Conservation (phyloP, 1,140 invertebrate genomes). For the Hesperophylax magnus region DNA sequence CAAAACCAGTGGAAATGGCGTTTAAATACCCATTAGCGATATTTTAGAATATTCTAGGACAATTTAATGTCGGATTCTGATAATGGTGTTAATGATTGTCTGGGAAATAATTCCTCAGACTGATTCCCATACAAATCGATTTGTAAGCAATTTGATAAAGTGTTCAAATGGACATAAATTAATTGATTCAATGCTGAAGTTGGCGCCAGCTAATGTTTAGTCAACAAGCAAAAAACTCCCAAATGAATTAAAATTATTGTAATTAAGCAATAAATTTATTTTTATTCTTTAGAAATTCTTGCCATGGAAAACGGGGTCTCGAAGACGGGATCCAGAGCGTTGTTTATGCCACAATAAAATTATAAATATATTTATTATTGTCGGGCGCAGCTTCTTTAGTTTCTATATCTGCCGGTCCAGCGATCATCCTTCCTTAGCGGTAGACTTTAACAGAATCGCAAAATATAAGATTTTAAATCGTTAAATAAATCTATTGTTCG, state of each 20-base stretch:
- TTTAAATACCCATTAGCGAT: not conserved
- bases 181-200: not conserved
- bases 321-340: not conserved
- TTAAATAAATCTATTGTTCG: not conserved
- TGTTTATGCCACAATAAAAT: slow-evolving; percentile 23
- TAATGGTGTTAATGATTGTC: not conserved
- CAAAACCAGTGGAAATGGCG: too few species aligned
- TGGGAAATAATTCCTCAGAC: not conserved
- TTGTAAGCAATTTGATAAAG: slow-evolving; percentile 18
- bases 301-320: not conserved
- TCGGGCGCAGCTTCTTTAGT: not conserved
- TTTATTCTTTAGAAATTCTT: not conserved
- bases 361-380: slow-evolving; percentile 26
- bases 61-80: not conserved
- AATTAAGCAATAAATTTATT: slow-evolving; percentile 22
- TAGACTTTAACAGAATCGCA: too few species aligned
- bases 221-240: slow-evolving; percentile 4
- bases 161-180: slow-evolving; percentile 11
- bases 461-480: not conserved
- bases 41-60: not conserved
- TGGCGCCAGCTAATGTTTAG: slow-evolving; percentile 25
- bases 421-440: not conserved
- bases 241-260: slow-evolving; percentile 30
- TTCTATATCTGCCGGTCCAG: not conserved
- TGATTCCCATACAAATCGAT: not conserved